Conservation (phyloP, 2,888 invertebrate genomes). For the Synanthedon formicaeformis region DNA sequence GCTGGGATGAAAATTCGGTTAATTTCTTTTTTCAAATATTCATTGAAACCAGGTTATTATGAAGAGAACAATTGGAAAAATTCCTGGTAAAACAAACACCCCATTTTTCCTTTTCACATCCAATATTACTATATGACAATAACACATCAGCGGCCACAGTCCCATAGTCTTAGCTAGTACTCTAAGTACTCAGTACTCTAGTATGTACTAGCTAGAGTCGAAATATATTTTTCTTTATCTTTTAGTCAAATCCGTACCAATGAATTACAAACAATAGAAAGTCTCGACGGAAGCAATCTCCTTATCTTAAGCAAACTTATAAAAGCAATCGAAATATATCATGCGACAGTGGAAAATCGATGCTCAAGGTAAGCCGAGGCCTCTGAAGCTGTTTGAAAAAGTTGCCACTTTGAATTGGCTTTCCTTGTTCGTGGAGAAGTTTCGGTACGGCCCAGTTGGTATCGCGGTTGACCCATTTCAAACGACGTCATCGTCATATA, state of each 20-base stretch:
- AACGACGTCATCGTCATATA: constrained; percentile 7
- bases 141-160: too few species aligned
- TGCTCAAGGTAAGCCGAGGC: constrained; percentile 20
- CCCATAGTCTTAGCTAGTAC: too few species aligned
- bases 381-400: constrained; percentile 34
- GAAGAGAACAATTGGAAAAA: too few species aligned
- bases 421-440: constrained; percentile 47
- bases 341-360: constrained; percentile 28
- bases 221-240: too few species aligned
- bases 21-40: too few species aligned
- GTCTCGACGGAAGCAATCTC: not conserved
- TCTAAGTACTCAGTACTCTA: too few species aligned
- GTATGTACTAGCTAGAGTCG: too few species aligned
- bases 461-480: constrained; percentile 30
- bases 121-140: too few species aligned
- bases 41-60: too few species aligned
- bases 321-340: constrained; percentile 6
- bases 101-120: too few species aligned
- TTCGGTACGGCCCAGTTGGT: constrained; percentile 29
- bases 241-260: constrained; percentile 1
- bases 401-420: constrained; percentile 52
- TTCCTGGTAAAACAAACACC: too few species aligned
- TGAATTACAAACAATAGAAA: not conserved
- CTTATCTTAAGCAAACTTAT: not conserved
- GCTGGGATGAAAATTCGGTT: too few species aligned